These are phyloP conservation scores for Agonopterix arenella DNA, from an alignment of 2,888 invertebrate species.

Conservation along the genomic window DNA sequence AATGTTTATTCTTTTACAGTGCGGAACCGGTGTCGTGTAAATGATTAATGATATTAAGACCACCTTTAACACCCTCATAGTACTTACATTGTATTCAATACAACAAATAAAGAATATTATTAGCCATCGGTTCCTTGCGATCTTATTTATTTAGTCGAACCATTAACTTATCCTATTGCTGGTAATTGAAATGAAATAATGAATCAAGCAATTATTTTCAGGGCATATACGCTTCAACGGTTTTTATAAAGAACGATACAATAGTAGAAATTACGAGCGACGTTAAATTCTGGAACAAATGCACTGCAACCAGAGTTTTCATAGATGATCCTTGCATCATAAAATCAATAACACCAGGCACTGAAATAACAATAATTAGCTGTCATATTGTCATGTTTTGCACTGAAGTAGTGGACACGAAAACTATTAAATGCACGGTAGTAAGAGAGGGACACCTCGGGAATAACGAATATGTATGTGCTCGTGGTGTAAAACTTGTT, in stretches of 20 bases:
- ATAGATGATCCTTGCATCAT: constrained; percentile 36
- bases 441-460: constrained; percentile 23
- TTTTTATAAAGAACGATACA: constrained; percentile 5
- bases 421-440: constrained; percentile 33
- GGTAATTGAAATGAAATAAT: too few relatives aligned
- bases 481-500: constrained; percentile 28
- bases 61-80: too few relatives aligned
- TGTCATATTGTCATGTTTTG: constrained; percentile 33
- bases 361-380: constrained; percentile 32
- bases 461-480: constrained; percentile 26
- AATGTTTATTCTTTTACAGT: too few relatives aligned
- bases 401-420: constrained; percentile 20
- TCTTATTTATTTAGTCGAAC: too few relatives aligned
- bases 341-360: constrained; percentile 23
- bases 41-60: too few relatives aligned
- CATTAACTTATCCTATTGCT: too few relatives aligned
- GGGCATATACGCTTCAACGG: background rate
- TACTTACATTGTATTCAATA: background rate
- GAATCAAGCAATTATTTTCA: background rate
- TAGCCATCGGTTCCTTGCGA: too few relatives aligned
- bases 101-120: background rate
- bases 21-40: too few relatives aligned
- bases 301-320: constrained; percentile 30
- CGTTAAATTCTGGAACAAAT: constrained; percentile 27
- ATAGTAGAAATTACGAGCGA: constrained; percentile 29